These are phyloP conservation scores for Callosobruchus maculatus DNA, from an alignment of 2,888 invertebrate species.

Conservation along the genomic window DNA sequence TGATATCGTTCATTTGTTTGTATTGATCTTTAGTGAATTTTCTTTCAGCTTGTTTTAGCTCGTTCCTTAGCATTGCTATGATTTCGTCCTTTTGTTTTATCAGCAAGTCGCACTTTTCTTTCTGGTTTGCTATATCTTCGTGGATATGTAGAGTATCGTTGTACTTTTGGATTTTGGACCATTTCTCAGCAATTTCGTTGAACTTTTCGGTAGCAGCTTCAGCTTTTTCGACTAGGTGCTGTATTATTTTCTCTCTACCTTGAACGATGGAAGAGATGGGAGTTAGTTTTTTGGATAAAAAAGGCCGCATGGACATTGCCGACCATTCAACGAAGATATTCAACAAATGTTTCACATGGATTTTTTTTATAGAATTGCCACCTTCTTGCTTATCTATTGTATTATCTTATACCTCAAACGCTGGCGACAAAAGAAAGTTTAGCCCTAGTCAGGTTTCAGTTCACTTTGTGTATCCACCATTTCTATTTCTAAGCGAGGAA, in stretches of 20 bases:
- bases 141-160: conserved; percentile 75
- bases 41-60: conserved; percentile 68
- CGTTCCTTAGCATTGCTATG: conserved; percentile 64
- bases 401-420: too few species aligned
- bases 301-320: too few species aligned
- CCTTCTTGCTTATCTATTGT: too few species aligned
- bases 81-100: conserved; percentile 68
- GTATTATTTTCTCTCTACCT: conserved; percentile 49
- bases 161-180: conserved; percentile 59
- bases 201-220: conserved; percentile 61
- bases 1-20: conserved; percentile 76
- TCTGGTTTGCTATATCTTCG: conserved; percentile 65
- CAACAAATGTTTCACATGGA: too few species aligned
- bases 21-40: conserved; percentile 56
- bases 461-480: not conserved
- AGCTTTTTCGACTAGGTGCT: conserved; percentile 66
- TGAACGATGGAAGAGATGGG: not conserved
- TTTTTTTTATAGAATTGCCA: too few species aligned
- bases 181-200: conserved; percentile 62
- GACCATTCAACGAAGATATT: too few species aligned
- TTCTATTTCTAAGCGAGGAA: not conserved
- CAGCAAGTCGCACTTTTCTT: conserved; percentile 61
- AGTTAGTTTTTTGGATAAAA: too few species aligned
- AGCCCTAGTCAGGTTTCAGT: not conserved
- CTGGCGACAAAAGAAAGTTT: not conserved